phyloP scores from a whole-genome alignment of 2,797 vertebrate genomes.

The Dendrocincla tyrannina region DNA sequence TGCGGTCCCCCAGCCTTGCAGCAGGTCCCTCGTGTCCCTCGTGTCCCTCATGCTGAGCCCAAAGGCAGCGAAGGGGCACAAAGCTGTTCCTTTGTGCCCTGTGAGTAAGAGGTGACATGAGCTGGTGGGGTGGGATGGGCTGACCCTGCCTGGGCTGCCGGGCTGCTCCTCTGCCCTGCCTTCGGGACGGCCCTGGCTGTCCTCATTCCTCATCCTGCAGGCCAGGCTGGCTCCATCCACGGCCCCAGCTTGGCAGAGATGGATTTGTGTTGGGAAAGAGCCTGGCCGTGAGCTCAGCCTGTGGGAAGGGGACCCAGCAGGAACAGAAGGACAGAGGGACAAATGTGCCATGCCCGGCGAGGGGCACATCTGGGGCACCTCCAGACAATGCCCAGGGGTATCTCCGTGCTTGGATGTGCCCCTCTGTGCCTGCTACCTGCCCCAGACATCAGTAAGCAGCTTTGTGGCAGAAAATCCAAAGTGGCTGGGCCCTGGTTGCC shows the following conservation, averaged over 20 bases:
- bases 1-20: accelerated
- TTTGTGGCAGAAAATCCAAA: accelerated
- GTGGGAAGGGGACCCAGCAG: background rate
- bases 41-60: accelerated
- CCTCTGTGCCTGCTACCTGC: background rate
- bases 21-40: accelerated
- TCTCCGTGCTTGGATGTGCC: background rate
- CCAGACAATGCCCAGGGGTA: background rate
- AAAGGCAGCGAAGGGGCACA: accelerated
- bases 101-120: accelerated
- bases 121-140: accelerated
- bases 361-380: background rate
- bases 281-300: background rate
- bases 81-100: background rate
- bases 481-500: background rate
- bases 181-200: background rate
- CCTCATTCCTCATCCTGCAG: accelerated
- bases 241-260: background rate
- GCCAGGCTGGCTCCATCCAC: background rate
- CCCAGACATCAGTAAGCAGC: accelerated
- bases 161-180: accelerated
- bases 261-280: background rate
- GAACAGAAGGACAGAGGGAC: background rate
- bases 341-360: accelerated
- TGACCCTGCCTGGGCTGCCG: background rate